Conservation (phyloP, 1,140 invertebrate species). For the Cydia fagiglandana region DNA sequence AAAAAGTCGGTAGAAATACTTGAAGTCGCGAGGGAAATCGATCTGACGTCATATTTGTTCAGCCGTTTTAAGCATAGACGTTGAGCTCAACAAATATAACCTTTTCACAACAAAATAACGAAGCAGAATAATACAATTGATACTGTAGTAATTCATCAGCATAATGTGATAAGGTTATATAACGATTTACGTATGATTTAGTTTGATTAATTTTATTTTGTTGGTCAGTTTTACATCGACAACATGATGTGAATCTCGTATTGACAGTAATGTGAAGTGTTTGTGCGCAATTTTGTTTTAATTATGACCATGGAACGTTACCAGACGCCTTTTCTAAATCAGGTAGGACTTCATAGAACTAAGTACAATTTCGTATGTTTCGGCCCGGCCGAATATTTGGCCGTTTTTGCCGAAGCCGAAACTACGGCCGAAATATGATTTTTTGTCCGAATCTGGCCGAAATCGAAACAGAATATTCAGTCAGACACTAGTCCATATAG, state of each 20-base stretch:
- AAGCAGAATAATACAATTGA: not conserved
- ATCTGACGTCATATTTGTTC: conserved; percentile 24
- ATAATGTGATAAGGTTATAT: conserved; percentile 11
- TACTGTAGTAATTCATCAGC: not conserved
- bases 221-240: not conserved
- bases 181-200: not conserved
- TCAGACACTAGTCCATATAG: no score
- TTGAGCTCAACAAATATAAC: not conserved
- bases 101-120: not conserved
- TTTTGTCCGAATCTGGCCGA: no score
- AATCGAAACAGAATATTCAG: no score
- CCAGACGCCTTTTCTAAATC: conserved; percentile 30
- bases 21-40: not conserved
- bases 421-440: no score
- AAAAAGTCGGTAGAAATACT: not conserved
- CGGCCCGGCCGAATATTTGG: no score
- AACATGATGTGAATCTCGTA: conserved; percentile 1
- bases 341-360: not conserved
- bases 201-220: not conserved
- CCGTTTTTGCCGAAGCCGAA: no score
- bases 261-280: not conserved
- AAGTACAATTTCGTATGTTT: no score
- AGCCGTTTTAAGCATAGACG: not conserved
- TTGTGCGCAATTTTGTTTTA: not conserved
- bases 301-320: conserved; percentile 1